These are phyloP conservation scores for Empis stercorea DNA, from an alignment of 2,888 invertebrate genomes.

Conservation along the genomic window DNA sequence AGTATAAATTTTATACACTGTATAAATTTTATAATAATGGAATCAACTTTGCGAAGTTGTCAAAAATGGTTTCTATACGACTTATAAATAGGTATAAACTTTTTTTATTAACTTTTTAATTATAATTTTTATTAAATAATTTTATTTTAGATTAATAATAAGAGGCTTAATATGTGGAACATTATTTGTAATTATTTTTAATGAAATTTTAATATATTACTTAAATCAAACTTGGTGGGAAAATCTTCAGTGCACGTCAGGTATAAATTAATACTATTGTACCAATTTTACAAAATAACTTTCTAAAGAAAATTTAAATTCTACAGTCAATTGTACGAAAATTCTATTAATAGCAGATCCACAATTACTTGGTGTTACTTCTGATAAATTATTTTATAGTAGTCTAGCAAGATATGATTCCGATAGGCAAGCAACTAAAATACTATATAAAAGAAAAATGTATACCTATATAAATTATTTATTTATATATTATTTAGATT, in stretches of 20 bases:
- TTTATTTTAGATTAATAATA: neutral
- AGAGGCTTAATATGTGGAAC: neutral
- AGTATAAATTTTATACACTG: no score
- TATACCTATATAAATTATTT: neutral
- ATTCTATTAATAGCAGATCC: slow-evolving; percentile 78
- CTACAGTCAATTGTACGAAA: slow-evolving; percentile 43
- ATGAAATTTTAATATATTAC: slow-evolving; percentile 23
- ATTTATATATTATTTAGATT: slow-evolving; percentile 40
- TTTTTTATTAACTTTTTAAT: neutral
- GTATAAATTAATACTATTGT: slow-evolving; percentile 21
- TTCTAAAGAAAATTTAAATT: neutral
- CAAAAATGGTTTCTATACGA: neutral
- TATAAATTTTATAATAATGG: neutral
- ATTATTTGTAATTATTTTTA: neutral
- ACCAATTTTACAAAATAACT: neutral
- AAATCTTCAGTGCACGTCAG: slow-evolving; percentile 27
- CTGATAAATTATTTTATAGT: slow-evolving; percentile 55
- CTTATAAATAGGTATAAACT: neutral
- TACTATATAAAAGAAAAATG: neutral
- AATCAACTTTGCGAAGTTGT: neutral
- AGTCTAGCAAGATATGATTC: slow-evolving; percentile 71
- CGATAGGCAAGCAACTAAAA: slow-evolving; percentile 52
- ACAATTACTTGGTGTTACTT: slow-evolving; percentile 73
- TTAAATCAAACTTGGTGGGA: slow-evolving; percentile 29
- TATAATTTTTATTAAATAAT: neutral